Conservation (phyloP, 2,888 invertebrate species). For the Melieria omissa region DNA sequence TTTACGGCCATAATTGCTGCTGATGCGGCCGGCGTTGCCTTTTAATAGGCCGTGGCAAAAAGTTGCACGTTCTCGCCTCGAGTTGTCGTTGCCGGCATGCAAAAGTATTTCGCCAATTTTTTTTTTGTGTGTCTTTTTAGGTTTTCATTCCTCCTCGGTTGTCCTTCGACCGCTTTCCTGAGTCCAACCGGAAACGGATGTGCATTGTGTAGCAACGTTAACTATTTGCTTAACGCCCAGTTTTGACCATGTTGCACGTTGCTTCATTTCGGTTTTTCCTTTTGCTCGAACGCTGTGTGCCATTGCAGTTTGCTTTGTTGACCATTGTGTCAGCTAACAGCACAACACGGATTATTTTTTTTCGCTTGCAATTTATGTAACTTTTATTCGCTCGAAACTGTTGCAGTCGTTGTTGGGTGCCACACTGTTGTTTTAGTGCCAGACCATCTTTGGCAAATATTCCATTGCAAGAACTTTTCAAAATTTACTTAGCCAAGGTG, state of each 20-base stretch:
- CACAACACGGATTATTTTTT: too few relatives aligned
- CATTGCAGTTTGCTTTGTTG: neutral
- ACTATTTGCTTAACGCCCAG: conserved; percentile 17
- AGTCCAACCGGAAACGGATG: conserved; percentile 20
- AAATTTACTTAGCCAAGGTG: too few relatives aligned
- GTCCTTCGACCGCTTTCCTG: too few relatives aligned
- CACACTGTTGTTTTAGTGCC: too few relatives aligned
- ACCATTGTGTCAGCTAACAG: too few relatives aligned
- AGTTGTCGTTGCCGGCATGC: neutral
- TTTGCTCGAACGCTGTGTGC: conserved; percentile 59
- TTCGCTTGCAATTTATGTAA: too few relatives aligned
- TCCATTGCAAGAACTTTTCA: too few relatives aligned
- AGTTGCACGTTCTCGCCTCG: conserved; percentile 8
- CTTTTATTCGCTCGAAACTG: too few relatives aligned
- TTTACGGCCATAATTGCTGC: conserved; percentile 44
- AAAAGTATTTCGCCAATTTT: conserved; percentile 24
- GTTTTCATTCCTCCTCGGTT: neutral
- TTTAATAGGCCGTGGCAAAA: conserved; percentile 34
- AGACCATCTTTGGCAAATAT: too few relatives aligned
- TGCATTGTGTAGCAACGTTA: conserved; percentile 24
- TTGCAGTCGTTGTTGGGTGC: too few relatives aligned
- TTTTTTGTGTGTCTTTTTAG: conserved; percentile 11
- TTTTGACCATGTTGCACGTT: conserved; percentile 25
- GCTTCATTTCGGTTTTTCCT: neutral
- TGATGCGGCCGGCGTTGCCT: conserved; percentile 28